Conservation (phyloP, 2,888 invertebrate genomes). For the Phaonia tiefii region DNA sequence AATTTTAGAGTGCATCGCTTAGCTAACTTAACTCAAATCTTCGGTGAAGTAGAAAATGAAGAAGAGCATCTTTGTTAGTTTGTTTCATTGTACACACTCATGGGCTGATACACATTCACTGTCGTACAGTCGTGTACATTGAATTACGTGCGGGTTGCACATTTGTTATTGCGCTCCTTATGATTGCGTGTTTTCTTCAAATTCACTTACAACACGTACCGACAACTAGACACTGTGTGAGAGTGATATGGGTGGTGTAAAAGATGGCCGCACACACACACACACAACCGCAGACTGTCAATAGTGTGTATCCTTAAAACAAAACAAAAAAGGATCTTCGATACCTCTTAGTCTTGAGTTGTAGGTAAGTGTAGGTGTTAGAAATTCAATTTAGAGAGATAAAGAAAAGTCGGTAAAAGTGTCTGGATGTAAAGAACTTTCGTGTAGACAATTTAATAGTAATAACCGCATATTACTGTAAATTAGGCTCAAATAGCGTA, state of each 20-base stretch:
- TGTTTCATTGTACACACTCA: too few species aligned
- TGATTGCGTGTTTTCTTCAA: conserved; percentile 45
- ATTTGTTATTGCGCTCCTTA: conserved; percentile 64
- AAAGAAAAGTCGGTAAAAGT: too few species aligned
- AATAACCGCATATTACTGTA: too few species aligned
- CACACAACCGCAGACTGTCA: not conserved
- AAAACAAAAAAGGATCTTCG: not conserved
- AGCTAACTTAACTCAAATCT: too few species aligned
- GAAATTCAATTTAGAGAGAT: too few species aligned
- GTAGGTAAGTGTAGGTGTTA: not conserved
- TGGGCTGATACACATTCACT: too few species aligned
- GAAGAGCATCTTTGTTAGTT: too few species aligned
- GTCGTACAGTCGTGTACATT: not conserved
- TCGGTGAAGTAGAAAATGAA: too few species aligned
- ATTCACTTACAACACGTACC: conserved; percentile 47
- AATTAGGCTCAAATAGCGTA: too few species aligned
- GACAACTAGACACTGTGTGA: not conserved
- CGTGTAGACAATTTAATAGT: too few species aligned
- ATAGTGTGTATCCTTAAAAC: not conserved
- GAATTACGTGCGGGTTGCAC: conserved; percentile 66
- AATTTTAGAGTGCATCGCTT: conserved; percentile 51
- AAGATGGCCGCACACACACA: not conserved
- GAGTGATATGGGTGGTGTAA: not conserved
- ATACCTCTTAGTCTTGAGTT: not conserved
- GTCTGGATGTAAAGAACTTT: too few species aligned